Base-by-base conservation (phyloP, 2,888 invertebrate species). In the Nezara viridula region DNA sequence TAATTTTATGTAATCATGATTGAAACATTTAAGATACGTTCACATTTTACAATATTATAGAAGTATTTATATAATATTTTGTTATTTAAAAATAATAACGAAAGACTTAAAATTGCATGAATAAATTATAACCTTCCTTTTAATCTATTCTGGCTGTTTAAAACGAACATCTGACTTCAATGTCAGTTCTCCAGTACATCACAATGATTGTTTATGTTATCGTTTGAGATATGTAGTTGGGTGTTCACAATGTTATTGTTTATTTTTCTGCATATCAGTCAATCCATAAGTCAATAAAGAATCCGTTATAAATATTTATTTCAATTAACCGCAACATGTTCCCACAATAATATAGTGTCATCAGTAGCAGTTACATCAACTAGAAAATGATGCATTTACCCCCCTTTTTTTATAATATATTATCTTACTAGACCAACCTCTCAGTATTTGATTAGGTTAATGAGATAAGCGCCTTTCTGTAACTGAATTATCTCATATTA, bases 1-100 rank as follows among this genome's bases (percentile, higher is more conserved):
- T 73, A 77, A 89, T 60, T 89, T 85, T 44, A 40, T 88, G 50
- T 88, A 44, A 85, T 88, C 55, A 77, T 27, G 19, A 14, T 32
- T 37, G 27, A 88, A 10, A 52, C 9, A 32, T 77, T 60, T 49
- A 24, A 37, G 49, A 44, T 21, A 86, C 14, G 10, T 86, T 52
- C 7, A 32, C 24, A 86, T 37, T 55, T 55, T 55, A 24, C 10
- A 40, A 40, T 86, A 86, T 60, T n/a, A 24, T 5, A 32, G 4
- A 60, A 55, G 12, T 55, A n/a, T 10, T 60, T 24, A 4, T 4
- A 55, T 55, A 40, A 4, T 86, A 40, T 86, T 86, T 86, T 55
- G 0, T 86, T 37, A 52, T 60, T 55, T 86, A 16, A 44, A 16
- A 44, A n/a, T 44, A 4, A 81, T n/a, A 44, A 81, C 10, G 66